phyloP scores from a whole-genome alignment of 53 echinoderm and acorn worm genomes.

The Temnopleurus reevesii region DNA sequence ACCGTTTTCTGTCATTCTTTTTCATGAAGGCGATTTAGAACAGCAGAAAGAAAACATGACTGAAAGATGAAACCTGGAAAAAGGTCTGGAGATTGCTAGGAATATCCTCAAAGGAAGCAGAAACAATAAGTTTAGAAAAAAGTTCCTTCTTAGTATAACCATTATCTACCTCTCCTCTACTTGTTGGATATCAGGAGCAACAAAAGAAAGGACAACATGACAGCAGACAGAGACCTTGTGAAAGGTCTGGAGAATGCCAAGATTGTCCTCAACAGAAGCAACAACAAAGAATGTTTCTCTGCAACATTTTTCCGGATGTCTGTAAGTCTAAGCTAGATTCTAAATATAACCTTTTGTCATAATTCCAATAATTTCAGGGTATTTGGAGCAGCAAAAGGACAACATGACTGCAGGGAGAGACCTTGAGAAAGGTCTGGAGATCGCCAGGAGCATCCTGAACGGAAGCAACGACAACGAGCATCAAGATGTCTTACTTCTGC shows the following conservation, averaged over 20 bases:
- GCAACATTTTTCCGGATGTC: too few species aligned
- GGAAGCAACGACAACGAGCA: constrained; percentile 67
- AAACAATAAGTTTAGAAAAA: constrained; percentile 63
- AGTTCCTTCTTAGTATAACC: constrained; percentile 78
- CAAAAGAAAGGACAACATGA: constrained; percentile 51
- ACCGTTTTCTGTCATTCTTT: too few species aligned
- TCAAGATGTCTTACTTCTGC: constrained; percentile 72
- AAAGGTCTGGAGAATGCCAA: too few species aligned
- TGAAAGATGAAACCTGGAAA: constrained; percentile 41
- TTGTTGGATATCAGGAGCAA: constrained; percentile 36
- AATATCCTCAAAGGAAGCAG: constrained; percentile 58
- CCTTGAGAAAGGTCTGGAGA: constrained; percentile 55
- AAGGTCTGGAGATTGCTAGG: constrained; percentile 48
- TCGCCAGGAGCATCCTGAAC: constrained; percentile 48
- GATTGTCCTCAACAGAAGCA: too few species aligned
- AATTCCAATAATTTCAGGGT: constrained; percentile 39
- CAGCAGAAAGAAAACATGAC: constrained; percentile 52
- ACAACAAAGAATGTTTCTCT: too few species aligned
- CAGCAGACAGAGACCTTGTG: too few species aligned
- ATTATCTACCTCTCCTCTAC: too few species aligned
- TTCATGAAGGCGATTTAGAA: constrained; percentile 17
- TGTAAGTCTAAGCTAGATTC: too few species aligned
- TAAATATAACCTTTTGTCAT: too few species aligned
- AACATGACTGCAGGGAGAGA: constrained; percentile 52
- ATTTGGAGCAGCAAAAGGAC: constrained; percentile 42